Evolutionary conservation across 2,888 invertebrate genomes (phyloP), one percentile per base, ranked within the genome.

Genomic region (Pandemis heparana): DNA sequence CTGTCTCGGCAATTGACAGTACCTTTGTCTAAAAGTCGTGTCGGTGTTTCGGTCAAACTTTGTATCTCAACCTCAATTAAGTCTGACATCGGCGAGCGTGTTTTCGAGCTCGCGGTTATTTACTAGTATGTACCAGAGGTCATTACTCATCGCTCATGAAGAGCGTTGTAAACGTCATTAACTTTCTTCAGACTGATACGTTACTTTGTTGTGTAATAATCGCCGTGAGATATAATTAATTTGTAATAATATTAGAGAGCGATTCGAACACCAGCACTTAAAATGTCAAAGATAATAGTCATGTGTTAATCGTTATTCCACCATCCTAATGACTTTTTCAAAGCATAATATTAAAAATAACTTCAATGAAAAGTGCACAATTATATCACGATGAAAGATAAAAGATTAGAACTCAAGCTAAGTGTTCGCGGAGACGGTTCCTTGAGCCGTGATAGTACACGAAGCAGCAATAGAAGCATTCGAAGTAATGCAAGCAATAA

Each of bases 391-490:
- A 94, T 94, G 94, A 94, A 89, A 87, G 91, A 94, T 80, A 93
- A 92, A 86, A 91, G 92, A 87, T 83, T 94, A 46, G 90, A 95
- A 88, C 84, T 95, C 72, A 95, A 89, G 78, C 81, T 95, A 75
- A 94, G 92, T 81, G 94, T 95, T 73, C 91, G 93, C 53, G 94
- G 94, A 53, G 95, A 94, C 75, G 92, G 94, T 77, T 92, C 94
- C 67, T 79, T 94, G 76, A 89, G 87, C 75, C 87, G 94, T 61
- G 90, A 90, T 81, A 89, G 89, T 80, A 80, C 85, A 18, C 86
- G 94, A 77, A 91, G 92, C 79, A 94, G 94, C 75, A 88, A 78
- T 38, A 86, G 94, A 81, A 94, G 93, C 78, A 92, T 89, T 78
- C 86, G 88, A 74, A 92, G 92, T 77, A 89, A 88, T 79, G 77